phyloP scores from a whole-genome alignment of 2,797 vertebrate genomes.

The Taeniopygia guttata region DNA sequence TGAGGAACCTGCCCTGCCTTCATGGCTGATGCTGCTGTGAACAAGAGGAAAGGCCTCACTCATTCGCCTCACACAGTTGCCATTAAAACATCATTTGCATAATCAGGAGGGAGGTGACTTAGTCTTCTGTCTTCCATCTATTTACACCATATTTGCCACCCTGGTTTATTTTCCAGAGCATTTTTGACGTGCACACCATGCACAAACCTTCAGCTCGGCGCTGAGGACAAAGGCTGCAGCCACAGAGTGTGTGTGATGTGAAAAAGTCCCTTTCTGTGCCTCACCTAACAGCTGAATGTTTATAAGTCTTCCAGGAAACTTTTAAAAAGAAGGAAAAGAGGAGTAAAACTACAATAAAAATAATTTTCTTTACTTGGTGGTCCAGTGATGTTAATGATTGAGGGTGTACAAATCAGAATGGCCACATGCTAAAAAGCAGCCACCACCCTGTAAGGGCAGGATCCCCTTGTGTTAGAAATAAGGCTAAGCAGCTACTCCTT shows the following conservation, averaged over 20 bases:
- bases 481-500: not conserved
- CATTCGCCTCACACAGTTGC: not conserved
- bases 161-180: not conserved
- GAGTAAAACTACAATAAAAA: not conserved
- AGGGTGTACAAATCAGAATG: not conserved
- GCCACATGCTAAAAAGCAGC: not conserved
- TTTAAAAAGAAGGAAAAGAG: not conserved
- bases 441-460: too few species aligned
- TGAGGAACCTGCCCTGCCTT: not conserved
- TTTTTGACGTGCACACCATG: not conserved
- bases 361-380: not conserved
- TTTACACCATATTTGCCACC: not conserved
- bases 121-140: not conserved
- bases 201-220: rapidly evolving
- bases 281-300: not conserved
- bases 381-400: not conserved
- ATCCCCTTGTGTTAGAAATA: not conserved
- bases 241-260: not conserved
- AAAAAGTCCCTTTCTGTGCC: not conserved
- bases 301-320: not conserved
- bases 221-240: not conserved
- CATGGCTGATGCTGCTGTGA: not conserved
- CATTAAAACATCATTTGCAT: not conserved
- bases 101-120: not conserved
- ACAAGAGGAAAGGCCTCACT: not conserved